Evolutionary conservation across 2,888 invertebrate genomes (phyloP).

Genomic region (Aspidapion aeneum): DNA sequence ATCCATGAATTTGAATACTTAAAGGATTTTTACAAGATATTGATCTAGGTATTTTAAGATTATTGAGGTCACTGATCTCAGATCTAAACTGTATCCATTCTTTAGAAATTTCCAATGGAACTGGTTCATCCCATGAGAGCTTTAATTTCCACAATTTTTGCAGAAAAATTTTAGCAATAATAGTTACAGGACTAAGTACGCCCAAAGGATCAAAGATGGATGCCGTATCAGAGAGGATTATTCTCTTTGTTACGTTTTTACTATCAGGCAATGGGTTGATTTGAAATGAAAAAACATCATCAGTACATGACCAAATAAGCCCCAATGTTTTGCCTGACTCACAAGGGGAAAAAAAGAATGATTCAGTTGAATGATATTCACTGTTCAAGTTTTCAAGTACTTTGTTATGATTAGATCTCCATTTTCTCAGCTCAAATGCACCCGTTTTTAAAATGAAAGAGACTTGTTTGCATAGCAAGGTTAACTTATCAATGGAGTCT

Average conservation of each 20-base stretch:
- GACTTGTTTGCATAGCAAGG: no score
- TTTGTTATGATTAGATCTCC: no score
- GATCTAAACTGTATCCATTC: slow-evolving; percentile 1
- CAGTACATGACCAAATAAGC: no score
- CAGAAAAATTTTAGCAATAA: slow-evolving; percentile 9
- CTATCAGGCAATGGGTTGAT: no score
- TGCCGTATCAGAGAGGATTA: not conserved
- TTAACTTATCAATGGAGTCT: no score
- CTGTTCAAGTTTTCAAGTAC: no score
- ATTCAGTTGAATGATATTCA: no score
- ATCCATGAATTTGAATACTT: not conserved
- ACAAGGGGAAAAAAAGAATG: no score
- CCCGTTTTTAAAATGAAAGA: no score
- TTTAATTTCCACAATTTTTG: slow-evolving; percentile 10
- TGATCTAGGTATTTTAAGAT: not conserved
- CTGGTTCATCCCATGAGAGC: slow-evolving; percentile 8
- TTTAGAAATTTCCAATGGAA: slow-evolving; percentile 2
- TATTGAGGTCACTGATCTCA: not conserved
- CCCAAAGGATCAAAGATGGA: slow-evolving; percentile 8
- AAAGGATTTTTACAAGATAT: not conserved
- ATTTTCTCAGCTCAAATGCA: no score
- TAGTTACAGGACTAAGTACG: slow-evolving; percentile 5
- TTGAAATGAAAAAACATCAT: no score
- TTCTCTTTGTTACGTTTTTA: not conserved
- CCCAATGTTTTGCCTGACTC: no score